These are phyloP conservation scores for Heliconius hortense DNA, from an alignment of 2,888 invertebrate genomes.

Conservation along the genomic window DNA sequence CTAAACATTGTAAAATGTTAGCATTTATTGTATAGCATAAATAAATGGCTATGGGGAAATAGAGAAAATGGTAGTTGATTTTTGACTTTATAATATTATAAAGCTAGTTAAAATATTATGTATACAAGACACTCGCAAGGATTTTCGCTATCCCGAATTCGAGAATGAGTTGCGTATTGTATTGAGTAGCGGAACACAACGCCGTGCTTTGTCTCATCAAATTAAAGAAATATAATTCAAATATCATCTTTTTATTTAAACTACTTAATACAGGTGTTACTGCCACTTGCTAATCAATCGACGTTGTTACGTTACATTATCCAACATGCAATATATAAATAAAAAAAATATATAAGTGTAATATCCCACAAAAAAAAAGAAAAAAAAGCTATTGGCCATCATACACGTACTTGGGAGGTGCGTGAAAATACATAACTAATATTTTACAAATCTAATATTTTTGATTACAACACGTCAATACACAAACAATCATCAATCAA, in stretches of 20 bases:
- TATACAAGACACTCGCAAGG: too few species aligned
- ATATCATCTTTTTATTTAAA: background rate
- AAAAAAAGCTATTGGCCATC: too few species aligned
- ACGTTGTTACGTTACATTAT: too few species aligned
- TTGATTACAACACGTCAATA: constrained; percentile 77
- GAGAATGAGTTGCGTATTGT: background rate
- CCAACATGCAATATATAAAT: too few species aligned
- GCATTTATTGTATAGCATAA: background rate
- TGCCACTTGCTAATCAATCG: background rate
- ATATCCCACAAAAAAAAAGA: too few species aligned
- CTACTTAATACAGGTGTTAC: background rate
- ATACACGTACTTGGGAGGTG: background rate
- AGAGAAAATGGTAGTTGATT: background rate
- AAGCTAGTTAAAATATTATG: background rate
- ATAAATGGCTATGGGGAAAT: background rate
- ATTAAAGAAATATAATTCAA: too few species aligned
- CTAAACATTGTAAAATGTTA: background rate
- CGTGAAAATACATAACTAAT: background rate
- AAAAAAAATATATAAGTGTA: too few species aligned
- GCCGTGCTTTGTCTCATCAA: too few species aligned
- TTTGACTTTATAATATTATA: background rate
- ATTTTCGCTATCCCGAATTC: background rate
- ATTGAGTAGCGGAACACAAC: background rate
- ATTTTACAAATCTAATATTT: constrained; percentile 50
- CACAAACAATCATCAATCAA: constrained; percentile 73